Conservation (phyloP, 1,140 invertebrate genomes). For the Drosophila kepulauana region DNA sequence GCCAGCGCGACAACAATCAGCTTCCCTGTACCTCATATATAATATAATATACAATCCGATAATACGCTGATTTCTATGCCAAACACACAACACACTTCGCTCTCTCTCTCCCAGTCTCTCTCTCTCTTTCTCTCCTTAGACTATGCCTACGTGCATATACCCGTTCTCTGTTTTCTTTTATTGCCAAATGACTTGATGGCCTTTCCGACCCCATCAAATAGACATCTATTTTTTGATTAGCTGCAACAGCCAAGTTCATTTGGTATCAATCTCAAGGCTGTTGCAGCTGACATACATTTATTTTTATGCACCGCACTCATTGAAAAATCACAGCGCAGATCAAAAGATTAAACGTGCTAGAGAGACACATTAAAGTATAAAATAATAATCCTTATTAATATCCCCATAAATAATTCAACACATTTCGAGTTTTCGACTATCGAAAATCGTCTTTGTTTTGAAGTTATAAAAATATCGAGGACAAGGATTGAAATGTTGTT, state of each 20-base stretch:
- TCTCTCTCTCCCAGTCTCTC: background rate
- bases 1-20: background rate
- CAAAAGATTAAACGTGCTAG: no score
- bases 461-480: no score
- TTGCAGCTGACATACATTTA: background rate
- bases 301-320: no score
- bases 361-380: no score
- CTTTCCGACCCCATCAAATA: background rate
- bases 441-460: no score
- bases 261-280: background rate
- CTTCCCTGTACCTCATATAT: background rate
- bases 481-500: no score
- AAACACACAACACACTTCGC: constrained; percentile 2
- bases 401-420: no score
- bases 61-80: constrained; percentile 21
- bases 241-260: background rate
- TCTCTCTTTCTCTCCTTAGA: background rate
- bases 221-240: background rate
- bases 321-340: no score
- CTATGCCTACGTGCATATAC: background rate
- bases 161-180: background rate
- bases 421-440: no score
- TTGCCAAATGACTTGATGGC: constrained; percentile 3
- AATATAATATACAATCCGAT: constrained; percentile 12
- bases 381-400: no score